These are phyloP conservation scores for Eptesicus fuscus DNA, from an alignment of 2,113 vertebrate genomes.

Conservation along the genomic window DNA sequence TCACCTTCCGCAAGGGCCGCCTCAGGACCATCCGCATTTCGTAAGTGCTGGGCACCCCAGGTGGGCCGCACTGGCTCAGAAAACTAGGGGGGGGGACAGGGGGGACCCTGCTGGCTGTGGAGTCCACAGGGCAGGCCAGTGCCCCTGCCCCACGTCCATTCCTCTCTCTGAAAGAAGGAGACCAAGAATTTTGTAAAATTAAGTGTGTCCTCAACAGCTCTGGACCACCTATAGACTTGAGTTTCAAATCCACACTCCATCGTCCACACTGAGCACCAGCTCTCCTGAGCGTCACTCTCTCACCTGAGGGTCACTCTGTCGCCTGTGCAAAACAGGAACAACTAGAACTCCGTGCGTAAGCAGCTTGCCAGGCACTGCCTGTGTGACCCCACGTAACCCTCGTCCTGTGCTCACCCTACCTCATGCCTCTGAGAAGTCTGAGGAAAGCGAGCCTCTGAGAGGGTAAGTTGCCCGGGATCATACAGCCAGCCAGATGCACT, in stretches of 20 bases:
- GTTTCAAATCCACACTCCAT: background rate
- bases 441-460: background rate
- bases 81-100: background rate
- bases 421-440: too few relatives aligned
- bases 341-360: background rate
- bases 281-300: background rate
- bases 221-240: background rate
- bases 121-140: background rate
- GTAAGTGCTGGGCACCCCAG: background rate
- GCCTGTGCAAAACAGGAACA: too few relatives aligned
- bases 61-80: accelerated
- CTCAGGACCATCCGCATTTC: conserved; percentile 47
- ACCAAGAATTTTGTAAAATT: background rate
- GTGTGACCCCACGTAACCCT: too few relatives aligned
- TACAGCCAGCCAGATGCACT: background rate
- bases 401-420: background rate
- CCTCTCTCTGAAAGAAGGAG: background rate
- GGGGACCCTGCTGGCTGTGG: accelerated
- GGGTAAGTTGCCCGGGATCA: background rate
- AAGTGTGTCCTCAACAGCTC: background rate
- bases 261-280: accelerated
- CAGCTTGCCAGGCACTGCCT: background rate
- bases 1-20: conserved; percentile 40
- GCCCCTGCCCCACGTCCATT: background rate
- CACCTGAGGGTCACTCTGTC: background rate